Evolutionary conservation across 2,888 invertebrate genomes (phyloP), one percentile per base, ranked within the genome.

Genomic region (Emmelina monodactyla): DNA sequence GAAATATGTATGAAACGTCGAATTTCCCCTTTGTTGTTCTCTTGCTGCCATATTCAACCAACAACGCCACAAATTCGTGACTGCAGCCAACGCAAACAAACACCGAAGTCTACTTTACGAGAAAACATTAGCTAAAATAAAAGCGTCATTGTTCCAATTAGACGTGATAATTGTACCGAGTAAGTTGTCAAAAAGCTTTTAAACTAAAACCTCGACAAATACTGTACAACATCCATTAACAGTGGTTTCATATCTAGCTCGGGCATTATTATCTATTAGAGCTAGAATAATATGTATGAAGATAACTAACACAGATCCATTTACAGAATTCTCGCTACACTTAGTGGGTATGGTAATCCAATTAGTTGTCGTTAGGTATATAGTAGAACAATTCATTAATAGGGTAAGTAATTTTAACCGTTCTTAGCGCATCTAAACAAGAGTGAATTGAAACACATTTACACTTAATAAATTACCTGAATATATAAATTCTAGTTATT

Each of bases 1-100:
- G 75, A 79, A 79, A 73, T 79, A 78, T 78, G 79, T 78, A 76
- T 78, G 65, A 63, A 58, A 58, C 65, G 59, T 58, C 60, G 58
- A 57, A 59, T 68, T 64, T 58, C 61, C 72, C 65, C 67, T 73
- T 71, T 71, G 68, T 73, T 72, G 56, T 52, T 48, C 51, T 49
- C 49, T 47, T 50, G 50, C 50, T 57, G 54, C 49, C 53, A 42
- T 11, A 25, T 25, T 25, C n/a, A n/a, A n/a, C n/a, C n/a, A n/a
- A n/a, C n/a, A n/a, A n/a, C n/a, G n/a, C n/a, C n/a, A n/a, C n/a
- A n/a, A n/a, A n/a, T n/a, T n/a, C n/a, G n/a, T n/a, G n/a, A n/a
- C n/a, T n/a, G n/a, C n/a, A n/a, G n/a, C n/a, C n/a, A n/a, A n/a
- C n/a, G n/a, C n/a, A n/a, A n/a, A n/a, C n/a, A n/a, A n/a, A n/a